Evolutionary conservation across 92 coral and sea anemone species (phyloP), one percentile per base, ranked within the genome.

Genomic region (Porites divaricata): DNA sequence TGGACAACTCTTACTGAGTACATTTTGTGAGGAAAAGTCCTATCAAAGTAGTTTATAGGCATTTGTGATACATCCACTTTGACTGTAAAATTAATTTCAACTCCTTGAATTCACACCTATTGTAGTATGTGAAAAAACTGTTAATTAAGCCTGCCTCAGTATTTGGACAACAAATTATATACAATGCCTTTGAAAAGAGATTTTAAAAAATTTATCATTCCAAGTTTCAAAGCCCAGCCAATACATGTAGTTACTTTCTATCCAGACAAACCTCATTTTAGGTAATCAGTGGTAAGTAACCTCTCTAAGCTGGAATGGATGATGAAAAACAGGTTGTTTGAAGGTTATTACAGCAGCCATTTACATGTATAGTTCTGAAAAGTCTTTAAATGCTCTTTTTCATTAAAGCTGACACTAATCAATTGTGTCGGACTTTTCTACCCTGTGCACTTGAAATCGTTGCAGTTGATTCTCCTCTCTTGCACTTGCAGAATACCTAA

Each of bases 221-320:
- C 64, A 59, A 59, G 64, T 59, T 59, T 59, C 64, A 59, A 59
- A 59, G 64, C 64, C 64, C 64, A 59, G 64, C 64, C 64, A 59
- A 59, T 59, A 59, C 64, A 59, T 59, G 64, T 59, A 59, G 64
- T 58, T 58, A 63, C 68, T 28, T 28, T 28, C 41, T 28, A 28
- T 28, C 41, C 41, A 28, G 4, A 28, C 41, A 28, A 28, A 28
- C 41, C 41, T 2, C 41, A 28, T 28, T 28, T 28, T 28, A 28
- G 41, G 41, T 28, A 28, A 28, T 28, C 41, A 28, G 4, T 28
- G 4, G 41, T 28, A 28, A 28, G 41, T 28, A 28, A 4, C 41
- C 41, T 28, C 41, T 28, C 41, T 28, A 28, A 28, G 41, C 41
- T 28, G 41, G 41, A 53, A 53, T 53, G 58, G 58, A 13, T 53